Percentiles rank a stretch among this genome's conserved stretches.
phyloP scores from a whole-genome alignment of 2,888 invertebrate genomes.

The Amphimallon solstitiale region DNA sequence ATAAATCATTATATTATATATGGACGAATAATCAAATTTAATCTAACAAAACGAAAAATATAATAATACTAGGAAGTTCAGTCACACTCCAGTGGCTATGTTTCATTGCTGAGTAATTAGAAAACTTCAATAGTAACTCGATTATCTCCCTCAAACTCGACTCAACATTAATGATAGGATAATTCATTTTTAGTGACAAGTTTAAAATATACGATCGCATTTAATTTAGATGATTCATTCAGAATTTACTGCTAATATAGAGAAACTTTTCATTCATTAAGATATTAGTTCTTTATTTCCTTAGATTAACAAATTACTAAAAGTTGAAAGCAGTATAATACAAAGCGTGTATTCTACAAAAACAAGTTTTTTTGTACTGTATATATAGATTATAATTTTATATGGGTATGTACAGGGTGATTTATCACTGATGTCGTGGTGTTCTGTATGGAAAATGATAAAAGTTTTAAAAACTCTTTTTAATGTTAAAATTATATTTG shows the following conservation, averaged over 20 bases:
- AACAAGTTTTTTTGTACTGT: no score
- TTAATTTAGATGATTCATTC: slow-evolving; percentile 4
- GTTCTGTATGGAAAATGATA: no score
- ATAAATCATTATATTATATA: background rate
- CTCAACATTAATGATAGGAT: slow-evolving; percentile 11
- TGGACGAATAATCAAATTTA: background rate
- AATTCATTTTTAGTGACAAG: slow-evolving; percentile 17
- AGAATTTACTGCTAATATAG: background rate
- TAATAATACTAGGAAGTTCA: background rate
- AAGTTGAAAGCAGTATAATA: no score
- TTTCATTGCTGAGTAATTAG: slow-evolving; percentile 22
- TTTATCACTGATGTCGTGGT: no score
- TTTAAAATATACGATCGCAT: slow-evolving; percentile 1
- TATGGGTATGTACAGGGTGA: no score
- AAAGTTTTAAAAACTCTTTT: no score
- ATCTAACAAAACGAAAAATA: background rate
- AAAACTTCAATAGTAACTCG: slow-evolving; percentile 19
- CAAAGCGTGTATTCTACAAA: no score
- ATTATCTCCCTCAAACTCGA: slow-evolving; percentile 9
- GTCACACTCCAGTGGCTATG: slow-evolving; percentile 2
- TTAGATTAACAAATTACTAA: no score
- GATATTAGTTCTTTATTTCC: no score
- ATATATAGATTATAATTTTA: no score
- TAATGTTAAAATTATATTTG: no score
- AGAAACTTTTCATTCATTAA: no score